Evolutionary conservation across 2,888 invertebrate species (phyloP).

Genomic region (Latrodectus hesperus): DNA sequence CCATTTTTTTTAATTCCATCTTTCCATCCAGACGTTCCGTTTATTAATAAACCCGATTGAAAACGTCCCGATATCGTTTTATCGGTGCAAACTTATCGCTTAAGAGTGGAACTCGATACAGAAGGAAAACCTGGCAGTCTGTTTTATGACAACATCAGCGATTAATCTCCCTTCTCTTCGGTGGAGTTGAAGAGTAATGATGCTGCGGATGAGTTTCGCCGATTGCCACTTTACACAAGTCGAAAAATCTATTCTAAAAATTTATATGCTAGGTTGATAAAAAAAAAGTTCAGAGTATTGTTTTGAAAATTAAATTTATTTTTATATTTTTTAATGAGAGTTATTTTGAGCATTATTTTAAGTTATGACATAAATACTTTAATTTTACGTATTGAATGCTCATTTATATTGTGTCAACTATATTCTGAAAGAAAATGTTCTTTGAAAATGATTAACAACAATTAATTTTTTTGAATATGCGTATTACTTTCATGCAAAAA

Average conservation of each 20-base stretch:
- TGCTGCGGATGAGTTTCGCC: background rate
- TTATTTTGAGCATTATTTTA: too few relatives aligned
- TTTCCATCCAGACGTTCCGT: conserved; percentile 18
- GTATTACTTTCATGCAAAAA: too few relatives aligned
- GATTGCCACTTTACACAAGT: background rate
- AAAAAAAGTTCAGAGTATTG: too few relatives aligned
- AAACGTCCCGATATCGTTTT: conserved; percentile 61
- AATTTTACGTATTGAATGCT: too few relatives aligned
- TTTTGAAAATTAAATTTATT: too few relatives aligned
- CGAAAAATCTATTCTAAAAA: background rate
- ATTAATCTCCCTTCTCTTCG: conserved; percentile 39
- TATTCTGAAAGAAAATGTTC: too few relatives aligned
- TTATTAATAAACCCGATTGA: conserved; percentile 63
- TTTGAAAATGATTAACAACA: too few relatives aligned
- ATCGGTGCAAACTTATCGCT: conserved; percentile 52
- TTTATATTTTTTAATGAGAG: too few relatives aligned
- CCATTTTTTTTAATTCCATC: conserved; percentile 13
- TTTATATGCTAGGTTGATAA: too few relatives aligned
- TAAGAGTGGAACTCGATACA: conserved; percentile 52
- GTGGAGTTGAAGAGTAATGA: conserved; percentile 35
- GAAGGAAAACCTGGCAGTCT: conserved; percentile 14
- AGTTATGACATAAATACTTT: too few relatives aligned
- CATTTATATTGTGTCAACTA: too few relatives aligned
- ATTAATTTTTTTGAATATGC: too few relatives aligned
- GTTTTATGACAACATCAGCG: conserved; percentile 62